phyloP scores from a whole-genome alignment of 1,140 invertebrate genomes.

The Apolygus lucorum region DNA sequence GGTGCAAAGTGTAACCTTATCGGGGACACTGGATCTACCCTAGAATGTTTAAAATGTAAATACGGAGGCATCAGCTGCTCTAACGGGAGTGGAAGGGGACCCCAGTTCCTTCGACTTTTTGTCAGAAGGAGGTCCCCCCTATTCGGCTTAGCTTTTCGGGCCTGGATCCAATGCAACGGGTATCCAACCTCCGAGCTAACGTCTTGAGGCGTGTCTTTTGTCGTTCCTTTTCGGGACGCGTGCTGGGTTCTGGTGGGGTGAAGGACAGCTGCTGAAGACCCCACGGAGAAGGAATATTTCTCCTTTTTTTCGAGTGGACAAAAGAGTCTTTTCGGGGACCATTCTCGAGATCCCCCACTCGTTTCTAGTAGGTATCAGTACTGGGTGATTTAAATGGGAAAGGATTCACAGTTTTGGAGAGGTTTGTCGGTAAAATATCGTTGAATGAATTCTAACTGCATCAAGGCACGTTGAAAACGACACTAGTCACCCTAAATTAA shows the following conservation, averaged over 20 bases:
- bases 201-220: conserved; percentile 2
- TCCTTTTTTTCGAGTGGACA: neutral
- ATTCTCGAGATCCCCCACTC: neutral
- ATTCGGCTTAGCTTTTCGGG: too few species aligned
- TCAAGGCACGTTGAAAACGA: too few species aligned
- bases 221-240: neutral
- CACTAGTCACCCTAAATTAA: too few species aligned
- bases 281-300: too few species aligned
- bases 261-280: conserved; percentile 7
- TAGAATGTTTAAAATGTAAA: neutral
- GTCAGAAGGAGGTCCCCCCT: too few species aligned
- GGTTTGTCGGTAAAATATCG: too few species aligned
- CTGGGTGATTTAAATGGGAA: conserved; percentile 3
- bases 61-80: conserved; percentile 9
- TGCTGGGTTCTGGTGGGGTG: neutral
- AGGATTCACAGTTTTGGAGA: too few species aligned
- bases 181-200: neutral
- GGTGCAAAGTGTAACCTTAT: conserved; percentile 3
- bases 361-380: neutral
- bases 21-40: neutral
- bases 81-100: neutral
- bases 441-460: too few species aligned
- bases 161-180: too few species aligned
- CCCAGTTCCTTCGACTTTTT: too few species aligned
- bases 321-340: neutral